Base-by-base conservation (phyloP, 2,888 invertebrate species). In the Cheilosia vernalis region DNA sequence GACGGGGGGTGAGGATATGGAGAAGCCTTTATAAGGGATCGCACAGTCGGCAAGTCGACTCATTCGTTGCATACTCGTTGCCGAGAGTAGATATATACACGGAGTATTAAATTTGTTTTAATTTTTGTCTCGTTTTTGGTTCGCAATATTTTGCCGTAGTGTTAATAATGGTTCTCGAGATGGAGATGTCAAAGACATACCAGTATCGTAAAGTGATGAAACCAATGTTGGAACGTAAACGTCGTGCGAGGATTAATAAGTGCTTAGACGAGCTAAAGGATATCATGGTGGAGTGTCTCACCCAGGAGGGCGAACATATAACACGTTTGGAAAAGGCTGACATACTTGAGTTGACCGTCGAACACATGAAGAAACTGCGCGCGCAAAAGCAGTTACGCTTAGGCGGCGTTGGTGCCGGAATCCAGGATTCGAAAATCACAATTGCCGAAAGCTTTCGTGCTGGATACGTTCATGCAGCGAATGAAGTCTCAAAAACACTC, bases 171-270 rank as follows among this genome's bases (percentile, higher is more conserved):
- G 92, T 92, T 69, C 89, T 92, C 72, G 92, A 92, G 87, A 92
- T 92, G 91, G 92, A 92, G 87, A 92, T 97, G 93, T 97, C 97
- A 90, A 95, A 97, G 92, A 97, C 97, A 90, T 97, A 97, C 93
- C 97, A 97, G 92, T 97, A 97, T 93, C 95, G 97, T 93, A 97
- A 97, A 95, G 97, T 97, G 91, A 97, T 97, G 97, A 97, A 97
- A 92, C 97, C 97, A 89, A 97, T 97, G 97, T 93, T 97, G 89
- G 97, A 97, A 93, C 94, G 97, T 89, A 97, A 97, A 91, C 94
- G 97, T 82, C 94, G 97, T 88, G 97, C 97, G 87, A 94, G 97
- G 91, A 97, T 97, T 93, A 97, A 97, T 92, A 95, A 96, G 89
- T 97, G 97, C 93, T 93, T 97, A 89, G 97, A 97, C 92, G 97